Conservation (phyloP, 2,113 vertebrate genomes). For the Brevimyrus niger region DNA sequence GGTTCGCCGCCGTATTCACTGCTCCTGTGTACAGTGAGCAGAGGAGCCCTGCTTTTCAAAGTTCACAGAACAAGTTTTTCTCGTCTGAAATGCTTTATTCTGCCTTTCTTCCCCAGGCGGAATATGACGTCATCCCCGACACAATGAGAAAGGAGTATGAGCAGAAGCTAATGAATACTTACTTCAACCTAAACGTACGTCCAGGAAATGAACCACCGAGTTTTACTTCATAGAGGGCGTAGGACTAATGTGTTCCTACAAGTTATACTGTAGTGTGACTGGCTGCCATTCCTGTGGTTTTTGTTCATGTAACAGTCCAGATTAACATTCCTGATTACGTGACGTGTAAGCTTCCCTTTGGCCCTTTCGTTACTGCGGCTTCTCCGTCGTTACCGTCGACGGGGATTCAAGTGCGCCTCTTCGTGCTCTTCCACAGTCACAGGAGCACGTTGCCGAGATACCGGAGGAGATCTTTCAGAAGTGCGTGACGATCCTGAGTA, state of each 20-base stretch:
- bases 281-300: background rate
- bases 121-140: slow-evolving; percentile 90
- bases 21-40: background rate
- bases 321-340: background rate
- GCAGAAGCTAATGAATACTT: slow-evolving; percentile 72
- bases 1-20: background rate
- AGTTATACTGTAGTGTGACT: background rate
- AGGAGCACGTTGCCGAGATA: slow-evolving; percentile 80
- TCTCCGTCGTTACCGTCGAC: too few relatives aligned
- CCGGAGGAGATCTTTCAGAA: slow-evolving; percentile 65
- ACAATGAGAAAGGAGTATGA: slow-evolving; percentile 86
- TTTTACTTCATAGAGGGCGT: background rate
- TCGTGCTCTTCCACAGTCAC: slow-evolving; percentile 57
- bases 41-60: background rate
- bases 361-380: background rate
- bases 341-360: background rate
- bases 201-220: background rate
- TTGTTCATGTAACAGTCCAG: background rate
- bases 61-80: background rate
- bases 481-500: slow-evolving; percentile 73
- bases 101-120: slow-evolving; percentile 60
- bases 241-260: background rate
- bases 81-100: background rate
- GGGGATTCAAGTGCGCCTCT: background rate
- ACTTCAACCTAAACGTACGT: slow-evolving; percentile 68